Base-by-base conservation (phyloP, 1,140 invertebrate genomes). In the Zaprionus lachaisei region DNA sequence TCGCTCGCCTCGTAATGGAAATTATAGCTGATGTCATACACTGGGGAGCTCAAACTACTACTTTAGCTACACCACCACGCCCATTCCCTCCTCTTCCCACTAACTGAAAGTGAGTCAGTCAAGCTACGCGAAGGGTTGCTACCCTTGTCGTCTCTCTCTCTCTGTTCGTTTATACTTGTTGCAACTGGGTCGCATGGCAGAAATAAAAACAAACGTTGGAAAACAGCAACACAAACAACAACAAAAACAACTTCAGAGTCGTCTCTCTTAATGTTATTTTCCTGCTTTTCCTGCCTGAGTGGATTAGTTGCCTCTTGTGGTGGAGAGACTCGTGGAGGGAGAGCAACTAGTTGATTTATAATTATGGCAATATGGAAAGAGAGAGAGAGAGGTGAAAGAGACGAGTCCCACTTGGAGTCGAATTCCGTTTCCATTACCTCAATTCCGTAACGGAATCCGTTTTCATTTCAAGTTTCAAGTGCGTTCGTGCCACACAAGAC, bases 21-120 rank as follows among this genome's bases (percentile, higher is more conserved):
- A 90, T 90, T 90, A 90, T 90, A 90, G 85, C 85, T 90, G 85
- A 90, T 90, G 85, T 90, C 85, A 90, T 90, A 85, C 85, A 80
- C 85, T 63, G 73, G 85, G 85, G 85, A 38, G 61, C 41, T 12
- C 20, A n/a, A 28, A 26, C 37, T 41, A 44, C 61, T 31, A 38
- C 47, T 47, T 17, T 6, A n/a, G n/a, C 41, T 22, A 51, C 47
- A 24, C 47, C 20, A 22, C 20, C 56, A 57, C 49, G 64, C 56
- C 41, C 41, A 24, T 77, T 62, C 38, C 11, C 14, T 2, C 57
- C 4, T 44, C 70, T 61, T 63, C 34, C 20, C 15, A 22, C 26
- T 24, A 24, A 69, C 56, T 54, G 60, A 71, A 75, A 75, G 72
- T 75, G 67, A 77, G 54, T 69, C 51, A 66, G 54, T 24, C 28